These are phyloP conservation scores for Lepidurus arcticus DNA, from an alignment of 1,140 invertebrate genomes.

Conservation along the genomic window DNA sequence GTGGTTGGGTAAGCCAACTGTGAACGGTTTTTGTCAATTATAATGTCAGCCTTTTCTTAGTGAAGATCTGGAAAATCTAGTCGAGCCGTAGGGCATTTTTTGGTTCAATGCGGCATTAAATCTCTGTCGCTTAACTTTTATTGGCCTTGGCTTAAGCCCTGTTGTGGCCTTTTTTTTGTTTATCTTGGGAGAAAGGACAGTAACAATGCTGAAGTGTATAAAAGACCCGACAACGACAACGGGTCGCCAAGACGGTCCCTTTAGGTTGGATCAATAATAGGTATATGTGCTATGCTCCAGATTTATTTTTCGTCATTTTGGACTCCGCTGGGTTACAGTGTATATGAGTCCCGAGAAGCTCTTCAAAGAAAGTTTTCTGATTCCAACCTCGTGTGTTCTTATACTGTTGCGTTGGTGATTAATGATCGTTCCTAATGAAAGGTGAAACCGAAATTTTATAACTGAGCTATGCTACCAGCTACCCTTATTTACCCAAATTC, in stretches of 20 bases:
- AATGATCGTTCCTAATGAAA: no score
- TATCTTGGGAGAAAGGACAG: background rate
- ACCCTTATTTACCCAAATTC: no score
- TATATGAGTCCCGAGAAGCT: background rate
- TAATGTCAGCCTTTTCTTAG: no score
- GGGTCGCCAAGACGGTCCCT: conserved; percentile 1
- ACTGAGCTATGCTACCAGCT: no score
- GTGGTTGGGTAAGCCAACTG: no score
- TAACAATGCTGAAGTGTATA: background rate
- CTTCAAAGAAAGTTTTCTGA: background rate
- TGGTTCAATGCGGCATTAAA: background rate
- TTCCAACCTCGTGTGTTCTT: background rate
- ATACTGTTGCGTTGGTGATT: no score
- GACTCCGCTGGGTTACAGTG: background rate
- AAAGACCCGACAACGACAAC: conserved; percentile 18
- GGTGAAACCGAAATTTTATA: no score
- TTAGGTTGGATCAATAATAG: conserved; percentile 22
- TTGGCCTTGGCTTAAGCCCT: background rate
- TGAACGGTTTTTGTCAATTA: no score
- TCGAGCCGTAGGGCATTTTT: no score
- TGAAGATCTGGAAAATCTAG: no score
- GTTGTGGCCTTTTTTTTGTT: background rate
- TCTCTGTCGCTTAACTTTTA: background rate
- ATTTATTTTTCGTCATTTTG: background rate
- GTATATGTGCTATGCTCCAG: conserved; percentile 1